Evolutionary conservation across 2,113 vertebrate genomes (phyloP), one percentile per base, ranked within the genome.

Genomic region (Grallaria varia): DNA sequence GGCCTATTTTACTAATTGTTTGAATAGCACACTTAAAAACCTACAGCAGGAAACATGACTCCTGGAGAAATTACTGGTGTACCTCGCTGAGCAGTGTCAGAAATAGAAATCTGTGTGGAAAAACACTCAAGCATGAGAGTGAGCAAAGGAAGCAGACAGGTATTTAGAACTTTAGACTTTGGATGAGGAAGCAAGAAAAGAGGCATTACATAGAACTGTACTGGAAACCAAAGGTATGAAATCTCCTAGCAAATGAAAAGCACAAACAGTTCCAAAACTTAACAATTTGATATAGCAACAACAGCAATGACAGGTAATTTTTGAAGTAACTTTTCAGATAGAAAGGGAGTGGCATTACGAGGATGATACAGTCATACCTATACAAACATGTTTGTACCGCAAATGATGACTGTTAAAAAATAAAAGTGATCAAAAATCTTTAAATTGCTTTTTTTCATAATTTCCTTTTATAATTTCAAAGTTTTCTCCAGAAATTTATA

Each of bases 341-440:
- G 14, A 79, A 42, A 15, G 11, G 89, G 18, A 67, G 40, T 1
- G 0, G n/a, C 21, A 82, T 31, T 31, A 45, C 0, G 0, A 87
- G 12, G 24, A 40, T 63, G 31, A 89, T 24, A n/a, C 3, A 75
- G 42, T 55, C 33, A 80, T 9, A 84, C 18, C 73, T 6, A 44
- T 4, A 49, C 6, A 84, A 90, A 91, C 8, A 39, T 3, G 5
- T 66, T 17, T 73, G 20, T 62, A 73, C 13, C 23, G 37, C 14
- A 73, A 78, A 52, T 9, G 55, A 12, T 4, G 16, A 62, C 14
- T 0, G 0, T 72, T 78, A 14, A 71, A 78, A 82, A 86, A 81
- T 19, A 44, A 42, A 89, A 24, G 17, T 45, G 7, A 78, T 17
- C 3, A 74, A 93, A 82, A 49, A 33, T 33, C 12, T 82, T 79